Evolutionary conservation across 2,797 vertebrate genomes (phyloP), one percentile per base, ranked within the genome.

Genomic region (Champsocephalus esox): DNA sequence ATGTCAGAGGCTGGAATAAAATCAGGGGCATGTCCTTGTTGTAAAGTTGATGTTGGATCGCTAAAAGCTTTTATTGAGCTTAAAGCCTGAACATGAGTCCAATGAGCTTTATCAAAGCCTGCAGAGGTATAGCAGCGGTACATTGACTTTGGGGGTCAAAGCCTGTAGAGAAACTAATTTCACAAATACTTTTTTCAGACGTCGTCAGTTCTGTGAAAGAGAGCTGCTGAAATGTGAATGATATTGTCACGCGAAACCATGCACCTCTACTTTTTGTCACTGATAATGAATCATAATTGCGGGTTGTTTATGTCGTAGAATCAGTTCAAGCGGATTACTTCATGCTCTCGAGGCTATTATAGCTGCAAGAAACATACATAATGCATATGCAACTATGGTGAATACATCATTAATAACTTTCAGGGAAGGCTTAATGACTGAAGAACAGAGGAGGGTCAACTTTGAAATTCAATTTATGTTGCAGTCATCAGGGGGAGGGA

Each of bases 331-430:
- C 55, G 45, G 71, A 75, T 21, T 19, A 71, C 24, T 82, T 73
- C 12, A 58, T 54, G 61, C 60, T 80, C 61, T 58, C 3, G 4
- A 63, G 59, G 66, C 66, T 59, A 13, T 45, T 58, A 81, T 61
- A 68, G 77, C 81, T 71, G 64, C 50, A 72, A 66, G 83, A 81
- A 61, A 79, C 8, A 24, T 84, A 54, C 56, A 81, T 85, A 60
- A 88, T 85, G 81, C 67, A 88, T 67, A 74, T 19, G 52, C 28
- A 82, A 38, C 72, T 51, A 61, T 50, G 34, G 83, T 74, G 54
- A 82, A 87, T 87, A 60, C 87, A 80, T 85, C n/a, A 84, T 87
- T 75, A 19, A 55, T 61, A 71, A 66, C 61, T 87, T 79, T 61
- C 67, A 79, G 68, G 54, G 54, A 68, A 76, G n/a, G 67, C 48